Conservation (phyloP, 2,113 vertebrate genomes). For the Capreolus pygargus region DNA sequence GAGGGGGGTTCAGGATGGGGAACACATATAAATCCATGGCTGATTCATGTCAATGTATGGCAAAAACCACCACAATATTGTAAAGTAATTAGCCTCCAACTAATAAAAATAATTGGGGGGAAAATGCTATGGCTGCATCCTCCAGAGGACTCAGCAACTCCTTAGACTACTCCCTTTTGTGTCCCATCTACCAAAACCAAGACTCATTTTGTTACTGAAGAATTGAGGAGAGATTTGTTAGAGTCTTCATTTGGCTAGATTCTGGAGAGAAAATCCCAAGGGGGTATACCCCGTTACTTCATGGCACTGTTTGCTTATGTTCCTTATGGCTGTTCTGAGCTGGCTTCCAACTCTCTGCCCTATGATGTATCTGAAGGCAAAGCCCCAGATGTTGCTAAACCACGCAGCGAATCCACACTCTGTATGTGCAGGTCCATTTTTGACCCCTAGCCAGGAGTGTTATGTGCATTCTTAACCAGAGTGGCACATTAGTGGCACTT, state of each 20-base stretch:
- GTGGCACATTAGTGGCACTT: background rate
- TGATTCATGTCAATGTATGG: too few species aligned
- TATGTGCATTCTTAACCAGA: background rate
- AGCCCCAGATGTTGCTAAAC: conserved; percentile 26
- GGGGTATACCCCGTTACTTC: background rate
- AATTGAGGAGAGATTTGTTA: background rate
- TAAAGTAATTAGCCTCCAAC: too few species aligned
- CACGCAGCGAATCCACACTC: background rate
- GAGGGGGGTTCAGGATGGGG: too few species aligned
- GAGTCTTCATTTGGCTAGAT: background rate
- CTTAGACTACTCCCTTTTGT: background rate
- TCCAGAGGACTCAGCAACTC: background rate
- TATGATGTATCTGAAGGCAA: background rate
- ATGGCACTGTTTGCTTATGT: background rate
- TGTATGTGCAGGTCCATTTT: background rate
- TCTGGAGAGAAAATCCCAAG: background rate
- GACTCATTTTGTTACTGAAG: background rate
- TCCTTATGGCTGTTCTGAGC: background rate
- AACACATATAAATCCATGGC: too few species aligned
- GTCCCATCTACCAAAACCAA: background rate
- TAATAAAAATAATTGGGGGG: too few species aligned
- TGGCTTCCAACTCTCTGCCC: background rate
- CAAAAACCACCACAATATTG: too few species aligned
- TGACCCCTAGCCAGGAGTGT: background rate
- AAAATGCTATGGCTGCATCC: background rate